These are phyloP conservation scores for Paguma larvata DNA, from an alignment of 2,797 vertebrate species.

Conservation along the genomic window DNA sequence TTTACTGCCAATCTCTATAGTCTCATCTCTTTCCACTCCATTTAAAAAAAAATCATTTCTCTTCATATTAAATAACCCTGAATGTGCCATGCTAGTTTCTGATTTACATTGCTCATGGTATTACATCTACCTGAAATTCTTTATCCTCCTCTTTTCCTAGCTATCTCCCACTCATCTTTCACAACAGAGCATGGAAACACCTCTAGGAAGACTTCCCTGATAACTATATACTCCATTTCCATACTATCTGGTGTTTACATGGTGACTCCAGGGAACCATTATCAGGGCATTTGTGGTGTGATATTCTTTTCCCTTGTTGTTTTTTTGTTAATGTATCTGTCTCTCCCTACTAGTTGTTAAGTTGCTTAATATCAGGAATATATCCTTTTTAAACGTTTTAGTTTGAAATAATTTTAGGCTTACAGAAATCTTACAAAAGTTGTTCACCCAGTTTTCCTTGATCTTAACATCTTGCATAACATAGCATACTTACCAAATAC, in stretches of 20 bases:
- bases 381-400: not conserved
- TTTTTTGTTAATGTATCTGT: not conserved
- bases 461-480: not conserved
- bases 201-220: not conserved
- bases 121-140: not conserved
- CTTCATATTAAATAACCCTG: not conserved
- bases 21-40: not conserved
- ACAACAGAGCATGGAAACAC: not conserved
- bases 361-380: not conserved
- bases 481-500: not conserved
- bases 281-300: not conserved
- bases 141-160: not conserved
- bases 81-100: not conserved
- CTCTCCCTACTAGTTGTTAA: not conserved
- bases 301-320: not conserved
- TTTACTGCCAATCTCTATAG: not conserved
- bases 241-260: not conserved
- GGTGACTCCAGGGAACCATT: not conserved
- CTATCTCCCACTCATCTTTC: not conserved
- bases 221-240: not conserved
- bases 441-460: not conserved
- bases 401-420: not conserved
- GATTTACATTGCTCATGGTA: not conserved
- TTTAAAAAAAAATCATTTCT: not conserved
- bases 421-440: not conserved